Percentiles rank a stretch among this genome's conserved stretches.
phyloP scores from a whole-genome alignment of 2,888 invertebrate genomes.

The Heliconius sara region DNA sequence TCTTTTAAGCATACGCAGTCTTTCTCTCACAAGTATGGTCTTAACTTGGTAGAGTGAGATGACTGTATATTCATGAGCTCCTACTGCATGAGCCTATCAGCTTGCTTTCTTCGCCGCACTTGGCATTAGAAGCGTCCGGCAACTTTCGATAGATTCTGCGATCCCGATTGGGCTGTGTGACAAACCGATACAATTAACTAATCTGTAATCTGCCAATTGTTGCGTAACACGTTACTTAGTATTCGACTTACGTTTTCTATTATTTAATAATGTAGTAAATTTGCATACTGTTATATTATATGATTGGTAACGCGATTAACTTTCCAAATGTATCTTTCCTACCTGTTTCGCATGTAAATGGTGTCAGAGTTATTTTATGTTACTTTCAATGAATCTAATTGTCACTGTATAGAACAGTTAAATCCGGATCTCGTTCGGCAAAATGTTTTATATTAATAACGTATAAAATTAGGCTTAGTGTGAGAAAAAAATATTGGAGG shows the following conservation, averaged over 20 bases:
- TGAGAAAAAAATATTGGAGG: no score
- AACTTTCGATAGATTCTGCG: conserved; percentile 78
- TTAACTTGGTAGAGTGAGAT: conserved; percentile 67
- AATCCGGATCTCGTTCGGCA: no score
- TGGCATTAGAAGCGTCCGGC: conserved; percentile 82
- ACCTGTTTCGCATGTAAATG: conserved; percentile 32
- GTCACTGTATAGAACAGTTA: no score
- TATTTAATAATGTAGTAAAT: conserved; percentile 40
- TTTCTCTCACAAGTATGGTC: conserved; percentile 64
- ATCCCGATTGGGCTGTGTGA: conserved; percentile 42
- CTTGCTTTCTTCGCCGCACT: conserved; percentile 83
- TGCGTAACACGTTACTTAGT: conserved; percentile 53
- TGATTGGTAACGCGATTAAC: conserved; percentile 28
- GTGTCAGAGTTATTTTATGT: neutral
- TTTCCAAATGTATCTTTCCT: conserved; percentile 27
- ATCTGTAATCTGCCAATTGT: conserved; percentile 58
- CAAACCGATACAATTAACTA: conserved; percentile 65
- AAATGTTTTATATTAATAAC: no score
- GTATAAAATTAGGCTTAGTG: no score
- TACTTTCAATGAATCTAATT: no score
- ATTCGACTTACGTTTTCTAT: conserved; percentile 38
- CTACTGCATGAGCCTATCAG: conserved; percentile 71
- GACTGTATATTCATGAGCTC: conserved; percentile 65
- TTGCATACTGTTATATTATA: conserved; percentile 39
- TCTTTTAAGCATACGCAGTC: conserved; percentile 79